Evolutionary conservation across 1,140 invertebrate species (phyloP).

Genomic region (Danaus plexippus): DNA sequence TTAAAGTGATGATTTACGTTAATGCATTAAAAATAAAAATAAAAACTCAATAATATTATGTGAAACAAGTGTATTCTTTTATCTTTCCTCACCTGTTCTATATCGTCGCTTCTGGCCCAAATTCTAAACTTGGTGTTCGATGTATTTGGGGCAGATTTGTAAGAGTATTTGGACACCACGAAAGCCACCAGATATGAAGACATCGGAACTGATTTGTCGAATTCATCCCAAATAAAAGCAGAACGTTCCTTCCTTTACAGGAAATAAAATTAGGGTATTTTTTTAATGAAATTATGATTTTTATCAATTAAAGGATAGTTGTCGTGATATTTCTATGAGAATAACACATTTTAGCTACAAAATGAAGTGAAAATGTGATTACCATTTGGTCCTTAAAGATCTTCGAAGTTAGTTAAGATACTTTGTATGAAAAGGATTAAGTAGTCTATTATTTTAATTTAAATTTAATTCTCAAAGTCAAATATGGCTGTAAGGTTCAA

Average conservation of each 20-base stretch:
- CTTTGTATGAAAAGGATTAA: too few relatives aligned
- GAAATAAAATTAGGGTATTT: too few relatives aligned
- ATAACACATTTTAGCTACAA: neutral
- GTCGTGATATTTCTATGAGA: neutral
- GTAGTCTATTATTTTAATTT: too few relatives aligned
- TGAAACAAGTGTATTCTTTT: too few relatives aligned
- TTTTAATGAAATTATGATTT: too few relatives aligned
- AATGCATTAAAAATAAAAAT: too few relatives aligned
- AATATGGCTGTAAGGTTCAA: too few relatives aligned
- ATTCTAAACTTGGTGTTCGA: conserved; percentile 67
- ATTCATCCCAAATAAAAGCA: conserved; percentile 77
- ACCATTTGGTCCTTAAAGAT: too few relatives aligned
- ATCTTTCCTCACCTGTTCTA: conserved; percentile 69
- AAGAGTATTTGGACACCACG: conserved; percentile 81
- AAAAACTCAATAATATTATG: too few relatives aligned
- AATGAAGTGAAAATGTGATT: neutral
- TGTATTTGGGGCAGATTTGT: conserved; percentile 57
- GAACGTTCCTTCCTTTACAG: conserved; percentile 24
- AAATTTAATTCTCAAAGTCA: too few relatives aligned
- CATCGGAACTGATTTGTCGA: conserved; percentile 82
- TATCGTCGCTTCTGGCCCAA: conserved; percentile 80
- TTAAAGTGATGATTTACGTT: too few relatives aligned
- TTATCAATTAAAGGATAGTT: conserved; percentile 40
- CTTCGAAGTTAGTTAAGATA: too few relatives aligned
- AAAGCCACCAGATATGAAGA: conserved; percentile 87